These are phyloP conservation scores for Onthophagus sagittarius DNA, from an alignment of 2,888 invertebrate genomes.

Conservation along the genomic window DNA sequence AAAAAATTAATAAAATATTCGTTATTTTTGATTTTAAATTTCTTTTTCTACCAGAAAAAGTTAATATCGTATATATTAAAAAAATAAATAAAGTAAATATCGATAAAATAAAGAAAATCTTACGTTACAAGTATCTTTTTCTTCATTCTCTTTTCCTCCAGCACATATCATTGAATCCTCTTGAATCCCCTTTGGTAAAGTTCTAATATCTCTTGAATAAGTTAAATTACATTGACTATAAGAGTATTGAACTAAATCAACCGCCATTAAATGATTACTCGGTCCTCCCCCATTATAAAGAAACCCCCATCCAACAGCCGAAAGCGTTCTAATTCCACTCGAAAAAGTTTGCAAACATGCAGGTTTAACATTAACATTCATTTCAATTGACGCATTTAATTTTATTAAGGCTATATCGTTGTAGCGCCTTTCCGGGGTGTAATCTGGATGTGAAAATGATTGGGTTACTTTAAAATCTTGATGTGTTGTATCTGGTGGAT, in stretches of 20 bases:
- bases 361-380: constrained; percentile 55
- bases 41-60: too few relatives aligned
- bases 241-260: constrained; percentile 43
- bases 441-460: constrained; percentile 12
- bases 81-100: too few relatives aligned
- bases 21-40: too few relatives aligned
- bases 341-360: constrained; percentile 53
- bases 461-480: constrained; percentile 17
- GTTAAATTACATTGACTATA: constrained; percentile 37
- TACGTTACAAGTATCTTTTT: constrained; percentile 46
- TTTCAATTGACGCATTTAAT: constrained; percentile 49
- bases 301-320: constrained; percentile 56
- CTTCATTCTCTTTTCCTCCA: constrained; percentile 40
- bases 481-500: not conserved
- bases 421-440: constrained; percentile 36
- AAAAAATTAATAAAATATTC: too few relatives aligned
- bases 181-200: constrained; percentile 36
- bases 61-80: too few relatives aligned
- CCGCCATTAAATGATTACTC: constrained; percentile 47
- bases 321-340: constrained; percentile 43
- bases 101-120: too few relatives aligned
- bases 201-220: constrained; percentile 26
- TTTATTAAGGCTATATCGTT: constrained; percentile 65
- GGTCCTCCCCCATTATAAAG: constrained; percentile 26
- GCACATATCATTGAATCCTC: constrained; percentile 44